These are phyloP conservation scores for Liopterus haemorrhoidalis DNA, from an alignment of 2,888 invertebrate species.

Conservation along the genomic window DNA sequence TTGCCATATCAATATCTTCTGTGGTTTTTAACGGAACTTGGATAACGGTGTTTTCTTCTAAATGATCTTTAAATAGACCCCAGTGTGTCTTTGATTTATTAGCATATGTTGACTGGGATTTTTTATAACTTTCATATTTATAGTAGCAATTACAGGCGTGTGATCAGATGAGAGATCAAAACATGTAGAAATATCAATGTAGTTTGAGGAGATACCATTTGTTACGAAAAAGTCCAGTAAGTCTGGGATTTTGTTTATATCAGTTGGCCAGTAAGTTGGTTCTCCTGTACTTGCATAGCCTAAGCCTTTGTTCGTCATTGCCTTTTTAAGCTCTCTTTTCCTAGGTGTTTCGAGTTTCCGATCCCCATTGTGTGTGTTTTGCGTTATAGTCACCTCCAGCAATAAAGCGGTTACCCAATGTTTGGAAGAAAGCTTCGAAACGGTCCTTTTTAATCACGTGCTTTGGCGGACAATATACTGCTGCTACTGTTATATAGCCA, in stretches of 20 bases:
- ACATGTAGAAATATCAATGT: conserved; percentile 15
- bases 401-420: conserved; percentile 26
- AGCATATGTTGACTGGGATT: conserved; percentile 14
- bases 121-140: conserved; percentile 17
- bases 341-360: conserved; percentile 26
- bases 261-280: conserved; percentile 33
- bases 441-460: conserved; percentile 27
- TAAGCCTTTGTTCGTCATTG: conserved; percentile 7
- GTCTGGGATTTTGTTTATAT: conserved; percentile 31
- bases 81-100: conserved; percentile 8
- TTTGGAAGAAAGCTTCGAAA: conserved; percentile 23
- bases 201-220: conserved; percentile 23
- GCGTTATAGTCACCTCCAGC: conserved; percentile 32
- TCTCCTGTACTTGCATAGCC: conserved; percentile 24
- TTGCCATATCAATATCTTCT: conserved; percentile 14
- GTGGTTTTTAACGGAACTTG: conserved; percentile 12
- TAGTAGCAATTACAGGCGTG: conserved; percentile 24
- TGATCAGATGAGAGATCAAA: conserved; percentile 29
- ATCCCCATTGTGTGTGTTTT: conserved; percentile 30
- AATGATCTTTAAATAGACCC: conserved; percentile 2
- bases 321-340: conserved; percentile 16
- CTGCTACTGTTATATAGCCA: conserved; percentile 22
- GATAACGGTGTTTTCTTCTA: conserved; percentile 8
- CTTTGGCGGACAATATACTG: conserved; percentile 32
- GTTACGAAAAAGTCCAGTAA: conserved; percentile 32